Evolutionary conservation across 2,113 vertebrate genomes (phyloP).

Genomic region (Hyperoodon ampullatus): DNA sequence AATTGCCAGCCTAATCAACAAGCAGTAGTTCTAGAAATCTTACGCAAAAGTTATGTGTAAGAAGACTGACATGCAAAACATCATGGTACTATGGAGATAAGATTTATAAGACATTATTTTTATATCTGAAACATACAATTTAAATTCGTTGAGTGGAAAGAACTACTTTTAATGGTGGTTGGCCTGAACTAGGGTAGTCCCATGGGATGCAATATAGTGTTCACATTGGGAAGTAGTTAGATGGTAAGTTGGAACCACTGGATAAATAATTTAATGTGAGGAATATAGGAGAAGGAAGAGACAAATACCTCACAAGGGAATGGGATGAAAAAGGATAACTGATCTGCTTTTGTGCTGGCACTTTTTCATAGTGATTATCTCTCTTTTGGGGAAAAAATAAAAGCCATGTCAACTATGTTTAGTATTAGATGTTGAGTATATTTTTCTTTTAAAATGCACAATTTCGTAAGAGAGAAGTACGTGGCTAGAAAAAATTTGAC

Average conservation of each 20-base stretch:
- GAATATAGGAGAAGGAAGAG: background rate
- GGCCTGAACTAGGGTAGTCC: background rate
- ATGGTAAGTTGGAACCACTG: background rate
- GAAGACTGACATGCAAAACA: background rate
- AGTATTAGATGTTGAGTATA: background rate
- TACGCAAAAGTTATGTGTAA: background rate
- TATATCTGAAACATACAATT: background rate
- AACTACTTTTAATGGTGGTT: background rate
- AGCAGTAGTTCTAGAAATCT: background rate
- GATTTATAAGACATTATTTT: conserved; percentile 1
- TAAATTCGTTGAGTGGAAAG: background rate
- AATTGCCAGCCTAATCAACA: background rate
- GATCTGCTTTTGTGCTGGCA: background rate
- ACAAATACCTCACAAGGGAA: background rate
- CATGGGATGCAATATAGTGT: background rate
- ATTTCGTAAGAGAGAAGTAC: background rate
- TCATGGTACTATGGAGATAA: background rate
- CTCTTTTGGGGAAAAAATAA: background rate
- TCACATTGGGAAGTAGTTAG: background rate
- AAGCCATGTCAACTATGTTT: background rate
- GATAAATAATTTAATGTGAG: background rate
- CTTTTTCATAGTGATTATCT: background rate
- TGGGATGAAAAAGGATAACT: background rate
- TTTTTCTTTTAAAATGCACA: background rate
- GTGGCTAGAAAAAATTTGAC: background rate